These are phyloP conservation scores for Bombus cullumanus DNA, from an alignment of 1,140 invertebrate species.

Conservation along the genomic window DNA sequence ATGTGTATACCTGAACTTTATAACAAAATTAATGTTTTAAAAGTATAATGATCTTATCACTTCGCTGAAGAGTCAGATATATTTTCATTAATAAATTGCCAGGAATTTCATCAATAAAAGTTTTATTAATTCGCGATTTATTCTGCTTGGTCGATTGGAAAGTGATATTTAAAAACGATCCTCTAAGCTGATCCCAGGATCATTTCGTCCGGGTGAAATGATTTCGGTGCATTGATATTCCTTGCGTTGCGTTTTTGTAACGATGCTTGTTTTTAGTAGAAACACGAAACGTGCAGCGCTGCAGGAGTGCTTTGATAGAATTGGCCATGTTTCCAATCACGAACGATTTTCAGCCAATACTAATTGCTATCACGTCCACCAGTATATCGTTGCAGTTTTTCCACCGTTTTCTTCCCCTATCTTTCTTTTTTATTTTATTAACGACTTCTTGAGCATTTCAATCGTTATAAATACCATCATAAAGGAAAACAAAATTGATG, in stretches of 20 bases:
- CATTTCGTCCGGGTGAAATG: neutral
- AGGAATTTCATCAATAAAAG: neutral
- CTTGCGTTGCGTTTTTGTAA: constrained; percentile 43
- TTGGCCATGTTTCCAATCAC: constrained; percentile 37
- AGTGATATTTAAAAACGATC: neutral
- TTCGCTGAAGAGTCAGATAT: too few relatives aligned
- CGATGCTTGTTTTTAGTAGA: constrained; percentile 37
- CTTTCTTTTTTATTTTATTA: neutral
- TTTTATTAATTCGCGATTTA: neutral
- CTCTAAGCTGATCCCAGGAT: neutral
- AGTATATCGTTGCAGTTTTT: constrained; percentile 1
- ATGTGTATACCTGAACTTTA: too few relatives aligned
- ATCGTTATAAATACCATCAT: neutral
- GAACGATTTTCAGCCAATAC: constrained; percentile 40
- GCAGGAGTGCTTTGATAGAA: constrained; percentile 34
- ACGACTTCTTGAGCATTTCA: neutral
- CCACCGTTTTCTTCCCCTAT: neutral
- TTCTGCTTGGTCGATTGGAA: neutral
- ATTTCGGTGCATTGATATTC: constrained; percentile 28
- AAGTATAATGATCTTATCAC: too few relatives aligned
- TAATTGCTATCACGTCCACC: constrained; percentile 15
- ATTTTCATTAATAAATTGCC: neutral
- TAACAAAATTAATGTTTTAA: too few relatives aligned
- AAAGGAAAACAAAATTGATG: neutral
- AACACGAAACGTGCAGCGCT: constrained; percentile 22